These are phyloP conservation scores for Altica lythri DNA, from an alignment of 2,888 invertebrate genomes.

Conservation along the genomic window DNA sequence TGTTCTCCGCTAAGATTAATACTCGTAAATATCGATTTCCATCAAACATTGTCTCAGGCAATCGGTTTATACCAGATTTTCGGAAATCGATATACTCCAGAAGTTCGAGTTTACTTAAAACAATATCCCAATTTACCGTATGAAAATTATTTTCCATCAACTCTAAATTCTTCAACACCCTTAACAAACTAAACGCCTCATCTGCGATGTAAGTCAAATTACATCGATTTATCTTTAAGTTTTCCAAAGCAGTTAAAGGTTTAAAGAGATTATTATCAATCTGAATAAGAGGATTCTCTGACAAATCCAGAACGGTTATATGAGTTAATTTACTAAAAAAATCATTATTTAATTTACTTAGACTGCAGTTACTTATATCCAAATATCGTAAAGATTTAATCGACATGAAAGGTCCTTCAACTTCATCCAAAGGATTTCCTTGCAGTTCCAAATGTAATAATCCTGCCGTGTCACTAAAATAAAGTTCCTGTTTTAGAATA, in stretches of 20 bases:
- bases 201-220: conserved; percentile 65
- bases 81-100: conserved; percentile 68
- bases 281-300: conserved; percentile 66
- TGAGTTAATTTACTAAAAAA: conserved; percentile 72
- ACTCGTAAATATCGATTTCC: conserved; percentile 68
- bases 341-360: conserved; percentile 63
- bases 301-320: conserved; percentile 70
- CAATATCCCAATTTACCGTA: conserved; percentile 64
- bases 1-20: conserved; percentile 68
- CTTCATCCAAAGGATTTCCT: conserved; percentile 66
- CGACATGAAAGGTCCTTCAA: conserved; percentile 69
- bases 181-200: conserved; percentile 62
- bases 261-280: conserved; percentile 66
- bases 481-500: too few relatives aligned
- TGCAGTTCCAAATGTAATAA: conserved; percentile 72
- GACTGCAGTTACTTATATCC: conserved; percentile 69
- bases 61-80: conserved; percentile 64
- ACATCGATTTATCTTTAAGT: conserved; percentile 68
- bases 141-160: conserved; percentile 67
- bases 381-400: conserved; percentile 70
- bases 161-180: conserved; percentile 68
- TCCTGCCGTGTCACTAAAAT: conserved; percentile 68
- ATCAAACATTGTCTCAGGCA: conserved; percentile 69
- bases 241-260: conserved; percentile 67
- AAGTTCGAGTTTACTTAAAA: conserved; percentile 65